Percentiles rank a stretch among this genome's conserved stretches.
These are phyloP conservation scores for Ochlodes sylvanus DNA, from an alignment of 2,888 invertebrate genomes.

Conservation along the genomic window DNA sequence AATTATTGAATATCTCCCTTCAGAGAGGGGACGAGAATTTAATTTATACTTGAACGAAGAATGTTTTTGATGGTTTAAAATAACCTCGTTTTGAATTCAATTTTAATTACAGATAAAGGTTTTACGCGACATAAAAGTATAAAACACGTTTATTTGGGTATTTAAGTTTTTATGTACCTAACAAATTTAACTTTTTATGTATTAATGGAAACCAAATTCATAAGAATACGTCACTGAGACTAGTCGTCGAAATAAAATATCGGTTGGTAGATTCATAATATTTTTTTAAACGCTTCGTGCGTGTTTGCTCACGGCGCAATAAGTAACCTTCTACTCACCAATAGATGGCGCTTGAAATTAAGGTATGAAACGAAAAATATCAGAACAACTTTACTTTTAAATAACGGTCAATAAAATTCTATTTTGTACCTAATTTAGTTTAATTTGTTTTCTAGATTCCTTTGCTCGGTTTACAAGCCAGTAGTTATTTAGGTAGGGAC, in stretches of 20 bases:
- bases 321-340: constrained; percentile 47
- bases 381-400: too few relatives aligned
- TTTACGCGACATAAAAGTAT: neutral
- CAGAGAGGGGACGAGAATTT: constrained; percentile 39
- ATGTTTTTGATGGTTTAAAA: constrained; percentile 40
- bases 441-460: neutral
- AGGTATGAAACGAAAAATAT: neutral
- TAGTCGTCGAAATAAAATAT: neutral
- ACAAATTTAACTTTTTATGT: neutral
- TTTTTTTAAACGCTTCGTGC: too few relatives aligned
- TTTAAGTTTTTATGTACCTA: too few relatives aligned
- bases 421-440: neutral
- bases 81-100: constrained; percentile 31
- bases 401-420: too few relatives aligned
- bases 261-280: too few relatives aligned
- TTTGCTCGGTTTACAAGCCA: too few relatives aligned
- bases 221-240: neutral
- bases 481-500: too few relatives aligned
- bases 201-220: neutral
- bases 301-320: neutral
- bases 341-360: constrained; percentile 48
- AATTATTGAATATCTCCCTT: constrained; percentile 41
- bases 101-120: constrained; percentile 17
- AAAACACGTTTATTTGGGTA: neutral
- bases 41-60: constrained; percentile 26